Percentiles rank a stretch among this genome's conserved stretches.
Evolutionary conservation across 1,140 invertebrate genomes (phyloP).

Genomic region (Archegozetes longisetosus): DNA sequence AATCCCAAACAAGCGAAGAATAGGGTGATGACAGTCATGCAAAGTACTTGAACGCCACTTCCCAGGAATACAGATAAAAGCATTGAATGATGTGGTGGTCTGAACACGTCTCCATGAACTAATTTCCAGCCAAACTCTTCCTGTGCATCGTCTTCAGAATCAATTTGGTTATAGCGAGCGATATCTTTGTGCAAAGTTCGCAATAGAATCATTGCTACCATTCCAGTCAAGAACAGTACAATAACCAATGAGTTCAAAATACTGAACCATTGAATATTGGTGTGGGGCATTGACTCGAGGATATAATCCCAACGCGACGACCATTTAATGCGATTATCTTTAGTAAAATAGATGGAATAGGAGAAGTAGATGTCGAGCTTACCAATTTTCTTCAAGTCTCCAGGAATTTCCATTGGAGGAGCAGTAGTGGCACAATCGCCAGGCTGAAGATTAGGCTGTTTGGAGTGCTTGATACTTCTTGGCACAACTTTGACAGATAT

Average conservation of each 20-base stretch:
- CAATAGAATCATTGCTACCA: conserved; percentile 98
- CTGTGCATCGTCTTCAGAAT: conserved; percentile 73
- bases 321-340: conserved; percentile 82
- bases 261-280: conserved; percentile 95
- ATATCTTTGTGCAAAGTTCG: conserved; percentile 96
- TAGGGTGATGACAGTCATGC: conserved; percentile 43
- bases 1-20: conserved; percentile 94
- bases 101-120: conserved; percentile 85
- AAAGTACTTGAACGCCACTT: conserved; percentile 75
- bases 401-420: conserved; percentile 48
- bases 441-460: conserved; percentile 34
- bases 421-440: conserved; percentile 31
- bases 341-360: conserved; percentile 54
- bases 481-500: conserved; percentile 64
- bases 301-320: conserved; percentile 99
- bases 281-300: conserved; percentile 90
- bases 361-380: conserved; percentile 59
- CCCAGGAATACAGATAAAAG: conserved; percentile 84
- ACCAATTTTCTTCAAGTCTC: conserved; percentile 33
- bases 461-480: conserved; percentile 50
- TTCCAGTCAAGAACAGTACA: conserved; percentile 62
- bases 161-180: conserved; percentile 85
- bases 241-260: conserved; percentile 44
- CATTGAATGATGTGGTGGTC: conserved; percentile 93
- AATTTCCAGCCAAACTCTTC: conserved; percentile 99